These are phyloP conservation scores for Danaus melanippus DNA, from an alignment of 1,140 invertebrate genomes.

Conservation along the genomic window DNA sequence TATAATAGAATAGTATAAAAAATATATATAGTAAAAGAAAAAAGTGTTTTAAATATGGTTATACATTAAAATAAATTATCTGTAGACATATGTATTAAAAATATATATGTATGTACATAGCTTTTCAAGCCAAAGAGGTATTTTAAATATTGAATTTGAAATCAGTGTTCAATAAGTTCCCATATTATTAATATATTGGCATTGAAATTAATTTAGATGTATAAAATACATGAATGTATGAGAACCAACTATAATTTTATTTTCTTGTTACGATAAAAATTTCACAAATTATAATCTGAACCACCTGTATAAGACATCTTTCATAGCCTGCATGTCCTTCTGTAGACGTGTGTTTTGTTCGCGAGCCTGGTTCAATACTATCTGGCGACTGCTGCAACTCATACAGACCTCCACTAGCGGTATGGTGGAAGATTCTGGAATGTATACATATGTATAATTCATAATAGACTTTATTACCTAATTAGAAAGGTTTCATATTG, in stretches of 20 bases:
- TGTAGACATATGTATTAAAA: too few species aligned
- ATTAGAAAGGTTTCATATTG: too few species aligned
- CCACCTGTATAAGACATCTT: constrained; percentile 77
- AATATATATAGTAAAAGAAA: background rate
- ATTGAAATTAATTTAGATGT: too few species aligned
- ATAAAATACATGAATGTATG: too few species aligned
- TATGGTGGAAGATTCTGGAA: constrained; percentile 36
- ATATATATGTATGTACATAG: too few species aligned
- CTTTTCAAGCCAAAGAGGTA: too few species aligned
- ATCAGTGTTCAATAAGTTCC: background rate
- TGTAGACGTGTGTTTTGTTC: constrained; percentile 72
- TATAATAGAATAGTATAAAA: background rate
- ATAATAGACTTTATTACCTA: too few species aligned
- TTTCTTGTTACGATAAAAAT: background rate
- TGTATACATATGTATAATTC: too few species aligned
- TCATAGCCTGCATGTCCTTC: constrained; percentile 76
- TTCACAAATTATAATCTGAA: background rate
- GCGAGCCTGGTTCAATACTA: constrained; percentile 53
- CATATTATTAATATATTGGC: too few species aligned
- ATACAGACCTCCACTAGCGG: constrained; percentile 62
- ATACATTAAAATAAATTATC: too few species aligned
- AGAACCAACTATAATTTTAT: constrained; percentile 1
- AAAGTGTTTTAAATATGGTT: background rate
- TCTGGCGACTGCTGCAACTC: constrained; percentile 59
- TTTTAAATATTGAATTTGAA: background rate